Evolutionary conservation across 53 echinoderm and acorn worm species (phyloP).

Genomic region (Zoroaster sp.): DNA sequence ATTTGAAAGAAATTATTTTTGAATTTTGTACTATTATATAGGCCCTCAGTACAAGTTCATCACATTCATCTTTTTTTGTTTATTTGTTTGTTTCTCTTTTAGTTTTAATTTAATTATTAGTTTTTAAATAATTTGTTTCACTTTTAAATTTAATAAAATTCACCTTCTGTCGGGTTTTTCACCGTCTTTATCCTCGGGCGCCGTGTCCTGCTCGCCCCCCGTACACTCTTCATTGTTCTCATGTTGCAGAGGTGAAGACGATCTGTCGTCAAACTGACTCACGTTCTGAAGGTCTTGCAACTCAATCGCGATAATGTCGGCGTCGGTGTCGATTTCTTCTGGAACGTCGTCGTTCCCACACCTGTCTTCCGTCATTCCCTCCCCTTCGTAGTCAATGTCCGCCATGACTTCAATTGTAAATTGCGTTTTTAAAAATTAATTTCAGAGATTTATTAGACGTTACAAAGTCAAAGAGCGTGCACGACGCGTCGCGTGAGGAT

Average conservation of each 20-base stretch:
- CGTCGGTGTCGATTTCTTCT: constrained; percentile 31
- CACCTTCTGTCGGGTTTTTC: neutral
- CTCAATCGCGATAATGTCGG: neutral
- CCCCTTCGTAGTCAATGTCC: neutral
- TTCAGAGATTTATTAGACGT: neutral
- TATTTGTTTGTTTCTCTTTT: too few relatives aligned
- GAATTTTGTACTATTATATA: too few relatives aligned
- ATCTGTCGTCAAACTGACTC: neutral
- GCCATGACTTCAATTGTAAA: neutral
- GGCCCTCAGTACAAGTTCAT: too few relatives aligned
- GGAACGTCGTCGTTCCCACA: neutral
- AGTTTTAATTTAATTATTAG: too few relatives aligned
- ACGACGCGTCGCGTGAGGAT: neutral
- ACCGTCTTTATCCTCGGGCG: neutral
- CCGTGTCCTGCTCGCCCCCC: neutral
- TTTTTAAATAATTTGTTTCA: too few relatives aligned
- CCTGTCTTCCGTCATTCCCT: neutral
- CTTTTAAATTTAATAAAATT: too few relatives aligned
- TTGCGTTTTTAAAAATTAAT: neutral
- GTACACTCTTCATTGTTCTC: neutral
- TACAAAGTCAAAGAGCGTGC: neutral
- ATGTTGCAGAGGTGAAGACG: too few relatives aligned
- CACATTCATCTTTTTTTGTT: too few relatives aligned
- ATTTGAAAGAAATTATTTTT: too few relatives aligned
- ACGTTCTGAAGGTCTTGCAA: constrained; percentile 33